phyloP scores from a whole-genome alignment of 2,113 vertebrate genomes.

The Shinisaurus crocodilurus region DNA sequence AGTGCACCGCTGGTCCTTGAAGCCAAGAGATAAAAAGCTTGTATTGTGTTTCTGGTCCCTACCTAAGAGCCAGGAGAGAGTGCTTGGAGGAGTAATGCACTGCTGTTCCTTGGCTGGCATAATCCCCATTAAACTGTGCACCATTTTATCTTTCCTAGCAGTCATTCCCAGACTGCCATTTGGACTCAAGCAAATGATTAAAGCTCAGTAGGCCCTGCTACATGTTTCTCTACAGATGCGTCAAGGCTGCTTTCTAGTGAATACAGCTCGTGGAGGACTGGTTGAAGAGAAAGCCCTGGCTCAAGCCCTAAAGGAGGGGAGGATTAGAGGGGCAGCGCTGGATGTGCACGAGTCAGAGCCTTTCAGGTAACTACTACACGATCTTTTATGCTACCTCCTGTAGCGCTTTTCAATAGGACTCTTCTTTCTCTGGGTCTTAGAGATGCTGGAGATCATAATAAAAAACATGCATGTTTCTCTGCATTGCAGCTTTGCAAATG shows the following conservation, averaged over 20 bases:
- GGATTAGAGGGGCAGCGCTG: constrained; percentile 90
- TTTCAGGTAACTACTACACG: constrained; percentile 80
- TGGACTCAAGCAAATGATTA: constrained; percentile 23
- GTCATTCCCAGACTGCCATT: constrained; percentile 46
- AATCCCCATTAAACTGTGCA: background rate
- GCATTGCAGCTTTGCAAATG: constrained; percentile 84
- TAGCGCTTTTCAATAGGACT: background rate
- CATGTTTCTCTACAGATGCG: constrained; percentile 82
- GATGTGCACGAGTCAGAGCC: constrained; percentile 91
- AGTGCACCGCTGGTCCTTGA: background rate
- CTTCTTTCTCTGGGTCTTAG: constrained; percentile 12
- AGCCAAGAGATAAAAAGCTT: background rate
- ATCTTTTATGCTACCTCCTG: constrained; percentile 7
- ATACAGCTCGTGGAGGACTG: constrained; percentile 89
- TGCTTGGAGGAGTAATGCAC: background rate
- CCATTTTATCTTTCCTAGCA: constrained; percentile 23
- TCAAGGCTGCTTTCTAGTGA: constrained; percentile 90
- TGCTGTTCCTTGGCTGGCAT: background rate
- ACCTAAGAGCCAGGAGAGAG: too few relatives aligned
- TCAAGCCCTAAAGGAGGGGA: constrained; percentile 89
- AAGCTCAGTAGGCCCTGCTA: constrained; percentile 39
- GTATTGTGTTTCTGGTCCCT: too few relatives aligned
- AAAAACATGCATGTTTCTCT: constrained; percentile 17
- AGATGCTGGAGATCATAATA: background rate
- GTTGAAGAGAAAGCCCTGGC: constrained; percentile 91